Percentiles rank a stretch among this genome's conserved stretches.
These are phyloP conservation scores for Tachina lurida DNA, from an alignment of 2,888 invertebrate species.

Conservation along the genomic window DNA sequence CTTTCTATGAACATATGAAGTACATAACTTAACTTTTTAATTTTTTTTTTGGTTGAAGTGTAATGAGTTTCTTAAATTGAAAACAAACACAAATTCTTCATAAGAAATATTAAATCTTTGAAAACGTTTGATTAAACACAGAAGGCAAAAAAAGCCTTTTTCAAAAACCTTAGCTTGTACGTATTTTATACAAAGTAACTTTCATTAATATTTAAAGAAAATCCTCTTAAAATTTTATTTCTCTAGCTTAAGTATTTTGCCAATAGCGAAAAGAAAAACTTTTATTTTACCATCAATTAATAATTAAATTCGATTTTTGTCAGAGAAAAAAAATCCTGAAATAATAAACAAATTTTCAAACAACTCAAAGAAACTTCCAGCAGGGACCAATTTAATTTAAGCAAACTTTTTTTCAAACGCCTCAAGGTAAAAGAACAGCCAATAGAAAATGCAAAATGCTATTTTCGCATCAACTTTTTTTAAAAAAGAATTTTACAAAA, in stretches of 20 bases:
- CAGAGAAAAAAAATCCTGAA: conserved; percentile 5
- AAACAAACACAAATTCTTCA: too few relatives aligned
- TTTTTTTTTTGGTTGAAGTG: too few relatives aligned
- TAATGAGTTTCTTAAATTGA: too few relatives aligned
- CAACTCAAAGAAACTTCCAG: conserved; percentile 31
- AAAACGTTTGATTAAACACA: too few relatives aligned
- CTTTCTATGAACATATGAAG: too few relatives aligned
- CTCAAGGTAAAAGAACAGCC: conserved; percentile 16
- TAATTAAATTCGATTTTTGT: conserved; percentile 68
- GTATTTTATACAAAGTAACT: too few relatives aligned
- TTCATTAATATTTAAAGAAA: neutral
- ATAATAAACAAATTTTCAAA: conserved; percentile 16
- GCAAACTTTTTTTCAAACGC: conserved; percentile 25
- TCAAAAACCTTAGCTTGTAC: too few relatives aligned
- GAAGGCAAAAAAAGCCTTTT: too few relatives aligned
- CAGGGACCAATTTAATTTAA: conserved; percentile 47
- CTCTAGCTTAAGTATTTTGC: neutral
- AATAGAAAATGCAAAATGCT: conserved; percentile 21
- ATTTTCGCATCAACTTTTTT: neutral
- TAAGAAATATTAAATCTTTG: too few relatives aligned
- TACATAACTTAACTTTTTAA: too few relatives aligned
- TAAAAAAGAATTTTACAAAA: conserved; percentile 8
- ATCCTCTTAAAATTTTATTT: conserved; percentile 1
- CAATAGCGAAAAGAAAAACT: conserved; percentile 22
- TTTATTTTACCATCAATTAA: conserved; percentile 66